phyloP scores from a whole-genome alignment of 1,140 invertebrate genomes.

The Gryllus bimaculatus region DNA sequence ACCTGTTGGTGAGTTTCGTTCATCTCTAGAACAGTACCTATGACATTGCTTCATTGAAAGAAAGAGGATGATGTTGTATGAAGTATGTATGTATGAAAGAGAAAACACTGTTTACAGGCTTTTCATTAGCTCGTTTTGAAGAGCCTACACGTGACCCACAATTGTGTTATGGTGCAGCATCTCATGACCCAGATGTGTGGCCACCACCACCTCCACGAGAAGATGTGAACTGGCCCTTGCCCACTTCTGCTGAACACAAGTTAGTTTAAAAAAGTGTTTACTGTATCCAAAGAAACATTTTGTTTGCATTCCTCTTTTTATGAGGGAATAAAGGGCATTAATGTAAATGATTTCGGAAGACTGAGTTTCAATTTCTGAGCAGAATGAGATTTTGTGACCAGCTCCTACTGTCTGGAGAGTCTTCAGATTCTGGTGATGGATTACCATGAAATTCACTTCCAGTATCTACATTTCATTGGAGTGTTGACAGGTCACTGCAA shows the following conservation, averaged over 20 bases:
- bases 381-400: too few relatives aligned
- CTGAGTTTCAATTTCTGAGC: too few relatives aligned
- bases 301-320: too few relatives aligned
- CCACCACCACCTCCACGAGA: conserved; percentile 64
- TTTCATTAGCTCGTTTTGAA: conserved; percentile 35
- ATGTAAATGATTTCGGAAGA: too few relatives aligned
- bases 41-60: too few relatives aligned
- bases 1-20: conserved; percentile 30
- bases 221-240: conserved; percentile 85
- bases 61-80: too few relatives aligned
- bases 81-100: too few relatives aligned
- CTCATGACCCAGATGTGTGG: conserved; percentile 57
- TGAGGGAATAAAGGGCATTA: too few relatives aligned
- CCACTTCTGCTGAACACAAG: conserved; percentile 71
- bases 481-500: too few relatives aligned
- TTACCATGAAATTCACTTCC: not conserved
- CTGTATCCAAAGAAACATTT: too few relatives aligned
- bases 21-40: not conserved
- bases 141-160: conserved; percentile 47
- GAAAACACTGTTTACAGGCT: not conserved
- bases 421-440: not conserved
- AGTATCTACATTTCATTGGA: not conserved
- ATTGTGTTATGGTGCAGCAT: conserved; percentile 8
- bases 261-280: conserved; percentile 24
- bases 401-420: too few relatives aligned